Evolutionary conservation across 2,113 vertebrate genomes (phyloP).

Genomic region (Polypterus senegalus): DNA sequence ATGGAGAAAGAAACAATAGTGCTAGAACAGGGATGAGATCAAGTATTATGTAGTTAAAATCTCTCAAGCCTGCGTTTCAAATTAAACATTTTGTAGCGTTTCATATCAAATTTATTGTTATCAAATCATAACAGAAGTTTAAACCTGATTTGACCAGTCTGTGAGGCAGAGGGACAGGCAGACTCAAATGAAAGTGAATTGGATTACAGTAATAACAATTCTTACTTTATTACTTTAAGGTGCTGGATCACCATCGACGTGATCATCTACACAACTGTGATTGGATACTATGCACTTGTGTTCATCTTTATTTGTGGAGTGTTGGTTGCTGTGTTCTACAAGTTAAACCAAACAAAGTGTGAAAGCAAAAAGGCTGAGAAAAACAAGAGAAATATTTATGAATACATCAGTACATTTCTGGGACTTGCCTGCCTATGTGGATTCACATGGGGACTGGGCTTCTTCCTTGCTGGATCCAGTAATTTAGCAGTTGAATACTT

Average conservation of each 20-base stretch:
- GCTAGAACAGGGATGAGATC: too few relatives aligned
- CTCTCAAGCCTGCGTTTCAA: too few relatives aligned
- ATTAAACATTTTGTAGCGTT: too few relatives aligned
- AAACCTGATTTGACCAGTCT: too few relatives aligned
- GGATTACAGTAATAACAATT: too few relatives aligned
- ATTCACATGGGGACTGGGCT: constrained; percentile 53
- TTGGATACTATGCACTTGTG: constrained; percentile 50
- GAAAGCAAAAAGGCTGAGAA: constrained; percentile 1
- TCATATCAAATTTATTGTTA: too few relatives aligned
- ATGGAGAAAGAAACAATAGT: too few relatives aligned
- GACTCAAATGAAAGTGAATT: too few relatives aligned
- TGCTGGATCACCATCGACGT: constrained; percentile 53
- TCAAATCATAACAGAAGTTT: too few relatives aligned
- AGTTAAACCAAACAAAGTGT: constrained; percentile 36
- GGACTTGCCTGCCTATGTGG: constrained; percentile 55
- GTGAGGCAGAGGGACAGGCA: too few relatives aligned
- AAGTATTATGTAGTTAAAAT: too few relatives aligned
- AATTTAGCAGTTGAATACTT: constrained; percentile 40
- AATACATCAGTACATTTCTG: constrained; percentile 27
- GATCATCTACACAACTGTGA: constrained; percentile 40
- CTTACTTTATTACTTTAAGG: constrained; percentile 19
- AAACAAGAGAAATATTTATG: constrained; percentile 32
- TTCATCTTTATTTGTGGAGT: constrained; percentile 53
- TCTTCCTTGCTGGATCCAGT: constrained; percentile 52
- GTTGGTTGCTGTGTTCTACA: constrained; percentile 48